Conservation (phyloP, 1,140 invertebrate genomes). For the Drosophila malerkotliana region DNA sequence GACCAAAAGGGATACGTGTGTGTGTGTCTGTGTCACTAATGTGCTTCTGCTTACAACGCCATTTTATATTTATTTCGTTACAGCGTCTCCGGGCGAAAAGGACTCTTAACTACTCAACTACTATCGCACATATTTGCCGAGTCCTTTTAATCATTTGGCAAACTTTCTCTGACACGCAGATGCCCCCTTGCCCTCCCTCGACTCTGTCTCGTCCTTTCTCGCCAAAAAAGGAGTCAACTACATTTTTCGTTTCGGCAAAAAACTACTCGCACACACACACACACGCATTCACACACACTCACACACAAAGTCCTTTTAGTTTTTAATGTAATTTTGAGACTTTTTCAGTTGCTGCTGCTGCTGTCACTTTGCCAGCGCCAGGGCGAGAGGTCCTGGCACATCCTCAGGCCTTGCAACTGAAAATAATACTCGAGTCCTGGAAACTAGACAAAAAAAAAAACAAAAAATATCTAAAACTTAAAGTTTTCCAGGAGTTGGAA, state of each 20-base stretch:
- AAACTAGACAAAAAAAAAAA: background rate
- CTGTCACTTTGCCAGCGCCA: conserved; percentile 56
- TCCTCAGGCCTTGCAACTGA: background rate
- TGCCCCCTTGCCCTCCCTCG: conserved; percentile 6
- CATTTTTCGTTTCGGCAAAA: conserved; percentile 72
- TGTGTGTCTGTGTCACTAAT: conserved; percentile 56
- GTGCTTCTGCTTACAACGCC: conserved; percentile 76
- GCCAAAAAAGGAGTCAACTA: conserved; percentile 51
- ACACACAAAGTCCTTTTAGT: conserved; percentile 64
- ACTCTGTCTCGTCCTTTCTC: background rate
- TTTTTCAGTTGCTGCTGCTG: conserved; percentile 54
- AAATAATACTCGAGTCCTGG: background rate
- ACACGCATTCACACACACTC: conserved; percentile 13
- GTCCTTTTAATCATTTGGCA: conserved; percentile 81
- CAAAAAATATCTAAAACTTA: background rate
- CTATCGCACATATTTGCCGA: conserved; percentile 52
- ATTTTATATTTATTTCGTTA: conserved; percentile 81
- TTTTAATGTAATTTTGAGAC: conserved; percentile 76
- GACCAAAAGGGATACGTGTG: conserved; percentile 25
- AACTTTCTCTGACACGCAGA: conserved; percentile 79
- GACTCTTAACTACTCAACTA: conserved; percentile 55
- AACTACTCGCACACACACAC: conserved; percentile 54
- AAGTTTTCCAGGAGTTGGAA: background rate
- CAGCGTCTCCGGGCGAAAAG: conserved; percentile 55
- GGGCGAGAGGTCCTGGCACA: background rate